These are phyloP conservation scores for Lithophane semibrunnea DNA, from an alignment of 2,888 invertebrate species.

Conservation along the genomic window DNA sequence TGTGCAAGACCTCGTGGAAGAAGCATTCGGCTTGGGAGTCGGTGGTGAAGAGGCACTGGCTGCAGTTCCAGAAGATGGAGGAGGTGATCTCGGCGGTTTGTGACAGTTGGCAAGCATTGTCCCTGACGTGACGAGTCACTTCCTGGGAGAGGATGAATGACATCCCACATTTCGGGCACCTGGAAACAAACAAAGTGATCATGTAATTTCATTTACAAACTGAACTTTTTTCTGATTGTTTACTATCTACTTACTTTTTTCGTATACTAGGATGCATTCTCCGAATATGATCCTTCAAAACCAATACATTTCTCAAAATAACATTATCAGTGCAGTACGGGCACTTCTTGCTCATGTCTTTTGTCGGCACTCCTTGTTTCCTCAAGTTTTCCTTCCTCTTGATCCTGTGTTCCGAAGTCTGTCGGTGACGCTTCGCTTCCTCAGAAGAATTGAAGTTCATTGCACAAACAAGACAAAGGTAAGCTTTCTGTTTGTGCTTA, in stretches of 20 bases:
- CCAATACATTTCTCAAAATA: conserved; percentile 87
- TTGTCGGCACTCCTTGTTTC: conserved; percentile 79
- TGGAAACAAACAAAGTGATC: conserved; percentile 74
- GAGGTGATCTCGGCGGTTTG: conserved; percentile 68
- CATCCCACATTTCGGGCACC: conserved; percentile 93
- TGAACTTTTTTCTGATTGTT: not conserved
- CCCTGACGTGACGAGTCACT: conserved; percentile 93
- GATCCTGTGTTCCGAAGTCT: conserved; percentile 92
- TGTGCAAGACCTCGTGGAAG: conserved; percentile 93
- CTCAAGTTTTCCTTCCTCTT: conserved; percentile 85
- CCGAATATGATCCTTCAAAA: conserved; percentile 92
- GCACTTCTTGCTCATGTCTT: conserved; percentile 89
- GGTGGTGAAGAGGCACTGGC: conserved; percentile 91
- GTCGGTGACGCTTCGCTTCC: conserved; percentile 92
- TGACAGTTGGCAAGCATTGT: conserved; percentile 90
- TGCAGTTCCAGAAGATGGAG: conserved; percentile 89
- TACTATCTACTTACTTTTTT: conserved; percentile 88
- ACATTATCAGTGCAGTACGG: conserved; percentile 89
- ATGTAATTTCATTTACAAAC: not conserved
- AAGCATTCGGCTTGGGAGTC: conserved; percentile 93
- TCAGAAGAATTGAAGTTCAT: conserved; percentile 91
- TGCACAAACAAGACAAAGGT: conserved; percentile 93
- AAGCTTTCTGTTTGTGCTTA: conserved; percentile 91
- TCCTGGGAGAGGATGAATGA: conserved; percentile 93
- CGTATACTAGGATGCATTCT: conserved; percentile 91